Evolutionary conservation across 2,113 vertebrate species (phyloP), one percentile per base, ranked within the genome.

Genomic region (Lophochroa leadbeateri): DNA sequence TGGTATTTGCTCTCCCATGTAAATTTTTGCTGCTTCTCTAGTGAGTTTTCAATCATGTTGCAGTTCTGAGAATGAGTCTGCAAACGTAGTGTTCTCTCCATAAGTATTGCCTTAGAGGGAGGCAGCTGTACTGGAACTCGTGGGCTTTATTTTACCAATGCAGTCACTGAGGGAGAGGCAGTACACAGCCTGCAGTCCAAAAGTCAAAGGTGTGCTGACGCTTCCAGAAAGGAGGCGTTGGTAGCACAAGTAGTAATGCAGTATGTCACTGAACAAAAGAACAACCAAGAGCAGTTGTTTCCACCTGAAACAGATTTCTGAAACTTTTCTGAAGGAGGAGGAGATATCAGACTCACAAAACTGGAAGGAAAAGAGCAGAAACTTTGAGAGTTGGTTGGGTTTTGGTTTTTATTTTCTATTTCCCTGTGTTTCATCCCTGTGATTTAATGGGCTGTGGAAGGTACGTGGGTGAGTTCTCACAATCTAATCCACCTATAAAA

Each of bases 401-500:
- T 24, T 43, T 37, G 10, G 3, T 14, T 74, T 92, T 68, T 67
- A 18, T 37, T 71, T 95, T 91, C 60, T 61, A 13, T 60, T 55
- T 87, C 14, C 17, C 5, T 39, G 13, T 47, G 27, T 86, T 86
- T 96, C 41, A 57, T 77, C 23, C 27, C 27, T 53, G 44, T 70
- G 52, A 31, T 69, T 82, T 68, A 75, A 85, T 89, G 81, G 79
- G 47, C 57, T 52, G 47, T 67, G 49, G 72, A 88, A 83, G 58
- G 41, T 74, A 77, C 3, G 3, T 74, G 76, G 50, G 53, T 92
- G 71, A 90, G 64, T 86, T 88, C 80, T 71, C 13, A 3, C 58
- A 65, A 60, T 37, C 50, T 91, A 55, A 84, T 64, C 27, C 63
- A 43, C 64, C 65, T 75, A 8, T 68, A 84, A 93, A 82, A 94